phyloP scores from a whole-genome alignment of 2,797 vertebrate species.

The Arctocebus calabarensis region DNA sequence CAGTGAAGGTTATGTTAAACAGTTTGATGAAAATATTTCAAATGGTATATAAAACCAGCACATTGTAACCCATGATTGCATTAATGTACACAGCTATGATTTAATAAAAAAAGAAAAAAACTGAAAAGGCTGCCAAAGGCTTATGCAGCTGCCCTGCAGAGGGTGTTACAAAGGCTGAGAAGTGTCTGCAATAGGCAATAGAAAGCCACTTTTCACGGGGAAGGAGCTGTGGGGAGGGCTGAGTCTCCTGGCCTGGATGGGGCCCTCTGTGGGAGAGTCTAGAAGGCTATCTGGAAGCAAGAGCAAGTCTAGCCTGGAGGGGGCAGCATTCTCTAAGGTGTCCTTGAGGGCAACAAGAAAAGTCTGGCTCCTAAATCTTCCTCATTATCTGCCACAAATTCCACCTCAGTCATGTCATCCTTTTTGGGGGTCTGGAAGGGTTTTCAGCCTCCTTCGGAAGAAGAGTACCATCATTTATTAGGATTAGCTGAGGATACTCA shows the following conservation, averaged over 20 bases:
- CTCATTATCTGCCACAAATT: neutral
- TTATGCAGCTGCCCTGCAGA: neutral
- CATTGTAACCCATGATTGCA: no score
- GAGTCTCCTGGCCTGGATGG: neutral
- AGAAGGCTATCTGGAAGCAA: neutral
- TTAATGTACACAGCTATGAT: no score
- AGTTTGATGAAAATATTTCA: no score
- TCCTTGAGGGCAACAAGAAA: neutral
- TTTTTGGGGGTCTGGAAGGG: neutral
- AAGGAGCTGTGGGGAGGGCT: neutral
- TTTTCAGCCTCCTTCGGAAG: constrained; percentile 10
- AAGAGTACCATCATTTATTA: neutral
- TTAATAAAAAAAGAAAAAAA: neutral
- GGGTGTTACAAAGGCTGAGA: neutral
- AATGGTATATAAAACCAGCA: no score
- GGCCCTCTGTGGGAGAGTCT: neutral
- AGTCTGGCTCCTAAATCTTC: neutral
- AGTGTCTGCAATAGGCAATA: no score
- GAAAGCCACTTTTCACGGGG: neutral
- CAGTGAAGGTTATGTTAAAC: no score
- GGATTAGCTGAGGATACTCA: neutral
- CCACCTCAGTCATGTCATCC: neutral
- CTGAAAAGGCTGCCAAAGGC: neutral
- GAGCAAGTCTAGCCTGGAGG: neutral
- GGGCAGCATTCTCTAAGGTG: neutral